These are phyloP conservation scores for Habrosyne pyritoides DNA, from an alignment of 2,888 invertebrate genomes.

Conservation along the genomic window DNA sequence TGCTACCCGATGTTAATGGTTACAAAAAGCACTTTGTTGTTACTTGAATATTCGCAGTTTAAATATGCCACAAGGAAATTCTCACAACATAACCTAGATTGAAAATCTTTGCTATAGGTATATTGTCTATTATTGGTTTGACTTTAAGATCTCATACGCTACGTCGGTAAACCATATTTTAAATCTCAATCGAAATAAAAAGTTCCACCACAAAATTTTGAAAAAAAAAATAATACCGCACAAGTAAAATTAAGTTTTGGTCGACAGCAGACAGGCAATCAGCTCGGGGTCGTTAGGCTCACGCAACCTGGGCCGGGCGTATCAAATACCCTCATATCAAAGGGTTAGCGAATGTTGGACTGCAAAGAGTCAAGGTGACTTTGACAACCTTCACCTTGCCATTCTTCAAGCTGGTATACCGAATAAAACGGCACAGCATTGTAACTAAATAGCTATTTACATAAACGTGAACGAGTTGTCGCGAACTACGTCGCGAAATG, in stretches of 20 bases:
- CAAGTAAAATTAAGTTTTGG: not conserved
- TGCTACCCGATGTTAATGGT: conserved; percentile 4
- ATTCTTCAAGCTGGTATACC: conserved; percentile 9
- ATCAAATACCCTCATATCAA: conserved; percentile 28
- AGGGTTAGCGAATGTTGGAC: conserved; percentile 40
- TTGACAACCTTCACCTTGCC: conserved; percentile 33
- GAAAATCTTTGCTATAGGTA: not conserved
- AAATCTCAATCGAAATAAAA: conserved; percentile 1
- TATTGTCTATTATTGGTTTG: not conserved
- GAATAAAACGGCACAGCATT: not conserved
- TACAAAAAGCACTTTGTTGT: conserved; percentile 1
- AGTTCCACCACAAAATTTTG: too few relatives aligned
- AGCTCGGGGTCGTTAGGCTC: conserved; percentile 29
- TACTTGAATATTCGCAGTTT: not conserved
- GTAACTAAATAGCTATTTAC: not conserved
- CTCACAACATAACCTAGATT: not conserved
- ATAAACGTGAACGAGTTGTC: conserved; percentile 2
- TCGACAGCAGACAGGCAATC: conserved; percentile 18
- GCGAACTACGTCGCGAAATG: too few relatives aligned
- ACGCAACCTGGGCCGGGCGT: conserved; percentile 27
- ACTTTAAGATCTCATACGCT: not conserved
- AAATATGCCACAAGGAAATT: not conserved
- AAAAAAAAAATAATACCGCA: not conserved
- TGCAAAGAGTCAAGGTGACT: conserved; percentile 31
- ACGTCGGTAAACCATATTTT: not conserved